Base-by-base conservation (phyloP, 2,797 vertebrate species). In the Apodemus agrarius region DNA sequence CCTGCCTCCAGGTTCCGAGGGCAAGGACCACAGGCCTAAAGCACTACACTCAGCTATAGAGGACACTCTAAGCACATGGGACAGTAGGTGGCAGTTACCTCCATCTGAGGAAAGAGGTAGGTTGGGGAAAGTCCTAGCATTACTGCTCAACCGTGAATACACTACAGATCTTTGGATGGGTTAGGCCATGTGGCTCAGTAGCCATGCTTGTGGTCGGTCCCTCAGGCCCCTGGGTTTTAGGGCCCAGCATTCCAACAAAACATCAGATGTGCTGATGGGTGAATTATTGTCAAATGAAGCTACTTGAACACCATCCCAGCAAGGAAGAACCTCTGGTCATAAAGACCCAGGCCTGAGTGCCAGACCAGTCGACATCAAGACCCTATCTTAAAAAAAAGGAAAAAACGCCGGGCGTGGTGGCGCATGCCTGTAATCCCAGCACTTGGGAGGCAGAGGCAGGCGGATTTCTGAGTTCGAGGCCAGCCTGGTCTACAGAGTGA, bases 181-280 rank as follows among this genome's bases (percentile, higher is more conserved):
- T 31, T 2, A 43, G 40, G 29, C 22, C 19, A 1, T 37, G 43
- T 34, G 29, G 87, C 37, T 46, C 54, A 16, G 57, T 16, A n/a
- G 29, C 37, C 17, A 29, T 4, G 17, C 22, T 1, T 0, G 8
- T 0, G 16, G 13, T 7, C 37, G 24, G 2, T 1, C 29, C 72
- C 54, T 61, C 24, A 13, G 69, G 67, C 52, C 52, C n/a, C 22
- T 16, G 13, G 34, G 49, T 8, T 49, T 54, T 11, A 43, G 81
- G n/a, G 26, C 16, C 6, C 74, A 89, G n/a, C 34, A 79, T 40
- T 31, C 43, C 12, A 82, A 52, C 49, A 82, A 79, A n/a, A 0
- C 31, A 6, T 11, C 22, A 7, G 40, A 31, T 4, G 21, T 34
- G 29, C 61, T 13, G 52, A 34, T 5, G 21, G 61, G 26, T n/a